Conservation (phyloP, 2,888 invertebrate species). For the Melinaea marsaeus region DNA sequence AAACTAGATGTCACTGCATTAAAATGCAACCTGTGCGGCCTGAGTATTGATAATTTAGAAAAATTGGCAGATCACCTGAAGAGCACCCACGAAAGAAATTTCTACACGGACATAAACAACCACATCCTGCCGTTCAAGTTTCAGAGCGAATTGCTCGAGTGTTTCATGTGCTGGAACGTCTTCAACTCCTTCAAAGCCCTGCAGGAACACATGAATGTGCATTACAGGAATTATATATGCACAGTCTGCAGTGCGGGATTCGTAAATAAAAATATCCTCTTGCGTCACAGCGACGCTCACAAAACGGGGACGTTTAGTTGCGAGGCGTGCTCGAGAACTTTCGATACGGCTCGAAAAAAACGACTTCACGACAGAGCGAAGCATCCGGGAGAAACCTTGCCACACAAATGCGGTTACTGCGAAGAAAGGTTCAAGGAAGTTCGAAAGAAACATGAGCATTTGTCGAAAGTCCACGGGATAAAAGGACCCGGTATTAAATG, state of each 20-base stretch:
- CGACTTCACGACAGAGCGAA: conserved; percentile 65
- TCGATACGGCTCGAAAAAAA: conserved; percentile 64
- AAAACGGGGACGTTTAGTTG: conserved; percentile 55
- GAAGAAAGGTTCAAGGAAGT: conserved; percentile 47
- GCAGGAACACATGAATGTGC: conserved; percentile 44
- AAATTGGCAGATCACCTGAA: conserved; percentile 34
- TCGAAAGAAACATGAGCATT: conserved; percentile 46
- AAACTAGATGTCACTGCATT: conserved; percentile 42
- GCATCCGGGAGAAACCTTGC: conserved; percentile 45
- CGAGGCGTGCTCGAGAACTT: conserved; percentile 61
- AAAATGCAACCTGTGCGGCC: conserved; percentile 35
- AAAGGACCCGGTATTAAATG: conserved; percentile 44
- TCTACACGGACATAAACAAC: conserved; percentile 36
- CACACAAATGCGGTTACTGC: conserved; percentile 49
- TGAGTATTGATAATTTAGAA: conserved; percentile 29
- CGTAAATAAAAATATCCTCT: conserved; percentile 35
- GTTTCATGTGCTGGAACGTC: conserved; percentile 38
- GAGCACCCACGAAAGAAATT: conserved; percentile 30
- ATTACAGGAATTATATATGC: conserved; percentile 43
- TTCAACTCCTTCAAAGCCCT: conserved; percentile 41
- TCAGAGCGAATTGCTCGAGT: conserved; percentile 34
- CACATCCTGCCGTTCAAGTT: conserved; percentile 45
- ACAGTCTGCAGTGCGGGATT: conserved; percentile 41
- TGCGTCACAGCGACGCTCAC: conserved; percentile 52
- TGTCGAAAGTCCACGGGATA: conserved; percentile 43